Evolutionary conservation across 2,888 invertebrate species (phyloP), one percentile per base, ranked within the genome.

Genomic region (Pseudolycoriella hygida): DNA sequence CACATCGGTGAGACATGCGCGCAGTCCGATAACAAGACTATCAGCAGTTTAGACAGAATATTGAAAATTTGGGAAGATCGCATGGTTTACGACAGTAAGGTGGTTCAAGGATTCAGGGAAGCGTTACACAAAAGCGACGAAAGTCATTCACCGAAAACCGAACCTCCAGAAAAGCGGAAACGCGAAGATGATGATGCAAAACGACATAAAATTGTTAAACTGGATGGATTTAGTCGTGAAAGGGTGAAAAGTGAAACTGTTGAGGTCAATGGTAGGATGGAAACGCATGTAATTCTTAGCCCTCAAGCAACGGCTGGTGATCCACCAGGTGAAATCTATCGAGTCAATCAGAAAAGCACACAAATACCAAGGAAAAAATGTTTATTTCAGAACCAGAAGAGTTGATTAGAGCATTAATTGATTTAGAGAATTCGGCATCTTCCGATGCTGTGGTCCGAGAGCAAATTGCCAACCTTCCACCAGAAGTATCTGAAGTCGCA

Each of bases 371-470:
- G 25, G 8, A 25, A 25, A 6, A 6, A 25, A 25, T 25, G 4
- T 25, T 4, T 58, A 86, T 89, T 1, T 89, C 90, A 1, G 89
- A 94, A 66, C 84, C 93, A 1, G 92, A 94, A 57, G 90, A 92
- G 56, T 71, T 96, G 25, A 81, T 94, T 49, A 87, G 85, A 67
- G 78, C 77, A 2, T 68, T 83, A 46, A 70, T 83, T 64, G 88
- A 88, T 54, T 69, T 96, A 55, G 96, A 96, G 64, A 89, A 88
- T 57, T 88, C 92, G 48, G 93, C 96, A 2, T 94, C 94, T 0
- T 87, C 90, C 55, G 96, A 96, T 70, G 94, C 92, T 50, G 77
- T 77, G 1, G 87, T 93, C 2, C 69, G 96, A 51, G 90, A 94
- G 62, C 78, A 84, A 59, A 96, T 96, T 53, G 92, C 94, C 0